Conservation (phyloP, 2,888 invertebrate genomes). For the Ceraclea dissimilis region DNA sequence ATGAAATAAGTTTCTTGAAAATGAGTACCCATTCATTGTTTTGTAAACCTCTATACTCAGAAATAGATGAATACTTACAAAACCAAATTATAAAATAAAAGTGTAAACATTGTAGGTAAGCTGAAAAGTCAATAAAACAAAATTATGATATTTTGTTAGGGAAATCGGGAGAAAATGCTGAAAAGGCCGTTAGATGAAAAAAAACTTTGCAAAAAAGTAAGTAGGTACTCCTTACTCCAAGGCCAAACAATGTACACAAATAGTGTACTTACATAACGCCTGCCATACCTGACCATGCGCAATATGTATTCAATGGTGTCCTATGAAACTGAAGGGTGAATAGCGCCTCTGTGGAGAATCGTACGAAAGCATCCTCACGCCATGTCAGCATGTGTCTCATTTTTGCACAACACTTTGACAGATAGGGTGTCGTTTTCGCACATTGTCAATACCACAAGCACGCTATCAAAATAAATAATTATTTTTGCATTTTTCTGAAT, state of each 20-base stretch:
- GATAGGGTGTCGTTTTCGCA: not conserved
- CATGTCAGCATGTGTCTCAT: not conserved
- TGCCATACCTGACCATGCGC: not conserved
- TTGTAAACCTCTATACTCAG: no score
- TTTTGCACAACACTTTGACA: conserved; percentile 1
- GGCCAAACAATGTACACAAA: not conserved
- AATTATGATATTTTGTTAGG: no score
- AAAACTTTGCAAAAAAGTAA: no score
- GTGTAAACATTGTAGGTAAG: no score
- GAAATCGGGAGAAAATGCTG: no score
- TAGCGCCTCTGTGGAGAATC: not conserved
- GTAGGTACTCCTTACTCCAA: not conserved
- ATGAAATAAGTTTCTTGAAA: no score
- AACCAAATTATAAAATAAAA: no score
- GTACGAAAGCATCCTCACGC: not conserved
- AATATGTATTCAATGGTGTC: not conserved
- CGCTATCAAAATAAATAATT: not conserved
- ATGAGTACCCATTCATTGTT: no score
- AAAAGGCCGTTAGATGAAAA: no score
- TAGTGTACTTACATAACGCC: not conserved
- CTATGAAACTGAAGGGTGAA: not conserved
- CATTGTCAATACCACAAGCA: not conserved
- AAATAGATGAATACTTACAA: no score
- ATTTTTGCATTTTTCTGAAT: not conserved
- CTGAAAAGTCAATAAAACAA: no score